These are phyloP conservation scores for Cryptoblepharus egeriae DNA, from an alignment of 2,797 vertebrate species.

Conservation along the genomic window DNA sequence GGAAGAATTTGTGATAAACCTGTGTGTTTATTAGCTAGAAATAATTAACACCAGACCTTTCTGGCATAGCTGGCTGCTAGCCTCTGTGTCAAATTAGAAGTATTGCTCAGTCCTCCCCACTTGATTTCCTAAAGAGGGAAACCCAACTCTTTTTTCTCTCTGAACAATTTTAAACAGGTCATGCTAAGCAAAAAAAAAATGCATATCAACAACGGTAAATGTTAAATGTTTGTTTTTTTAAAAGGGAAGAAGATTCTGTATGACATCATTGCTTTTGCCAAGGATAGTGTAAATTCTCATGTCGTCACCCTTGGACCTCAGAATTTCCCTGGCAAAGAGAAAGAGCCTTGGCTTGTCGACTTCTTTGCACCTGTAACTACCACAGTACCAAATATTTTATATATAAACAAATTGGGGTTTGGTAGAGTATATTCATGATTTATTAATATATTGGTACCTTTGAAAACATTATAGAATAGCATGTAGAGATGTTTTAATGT, in stretches of 20 bases:
- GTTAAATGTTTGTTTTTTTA: conserved; percentile 45
- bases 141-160: not conserved
- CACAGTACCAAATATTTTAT: not conserved
- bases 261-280: conserved; percentile 93
- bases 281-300: conserved; percentile 92
- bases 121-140: not conserved
- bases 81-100: not conserved
- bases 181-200: not conserved
- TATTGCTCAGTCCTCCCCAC: not conserved
- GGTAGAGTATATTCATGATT: not conserved
- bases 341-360: conserved; percentile 96
- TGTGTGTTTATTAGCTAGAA: not conserved
- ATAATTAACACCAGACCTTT: not conserved
- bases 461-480: not conserved
- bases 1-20: not conserved
- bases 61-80: not conserved
- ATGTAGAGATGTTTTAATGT: not conserved
- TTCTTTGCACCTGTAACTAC: conserved; percentile 95
- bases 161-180: not conserved
- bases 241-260: conserved; percentile 93
- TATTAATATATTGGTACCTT: not conserved
- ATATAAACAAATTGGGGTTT: not conserved
- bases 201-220: not conserved
- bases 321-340: conserved; percentile 92
- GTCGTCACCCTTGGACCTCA: conserved; percentile 92